Evolutionary conservation across 2,113 vertebrate species (phyloP), one percentile per base, ranked within the genome.

Genomic region (Menura novaehollandiae): DNA sequence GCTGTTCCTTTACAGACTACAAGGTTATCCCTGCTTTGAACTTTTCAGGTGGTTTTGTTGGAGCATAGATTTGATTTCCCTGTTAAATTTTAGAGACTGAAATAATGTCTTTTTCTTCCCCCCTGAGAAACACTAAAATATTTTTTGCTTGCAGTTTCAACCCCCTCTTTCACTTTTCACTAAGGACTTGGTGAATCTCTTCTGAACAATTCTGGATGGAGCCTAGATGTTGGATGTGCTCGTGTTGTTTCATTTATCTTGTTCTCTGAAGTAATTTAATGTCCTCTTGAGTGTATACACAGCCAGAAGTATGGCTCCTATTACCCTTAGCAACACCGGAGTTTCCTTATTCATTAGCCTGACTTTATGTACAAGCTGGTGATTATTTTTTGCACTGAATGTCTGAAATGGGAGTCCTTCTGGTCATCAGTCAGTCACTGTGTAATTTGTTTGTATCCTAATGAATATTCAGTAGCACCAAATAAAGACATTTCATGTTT

Each of bases 21-120:
- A 88, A 88, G 26, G 30, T 93, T 96, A 78, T 94, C 23, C 47
- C 72, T 71, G 53, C 69, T 79, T 90, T 68, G 66, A 90, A 87
- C 58, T 90, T 92, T 94, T 83, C 72, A 67, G 52, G 52, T 88
- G 47, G 26, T 47, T 80, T 92, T 66, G 43, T 39, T 77, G 63
- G 76, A 88, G 51, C 3, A 4, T n/a, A 92, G 63, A 66, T 85
- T 89, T 92, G 39, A 84, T 81, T 91, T 89, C 33, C 11, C 13
- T 81, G 35, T 39, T 84, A 86, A 58, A 84, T 67, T 84, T 80
- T 77, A 81, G 35, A 84, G 68, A 77, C 15, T 68, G 60, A 71
- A 92, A 56, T 81, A 37, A 85, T 59, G 33, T 39, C 27, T 58
- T 64, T 83, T 93, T 75, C 15, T 59, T 87, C 7, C 13, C 20